phyloP scores from a whole-genome alignment of 2,797 vertebrate genomes.

The Sciurus carolinensis region DNA sequence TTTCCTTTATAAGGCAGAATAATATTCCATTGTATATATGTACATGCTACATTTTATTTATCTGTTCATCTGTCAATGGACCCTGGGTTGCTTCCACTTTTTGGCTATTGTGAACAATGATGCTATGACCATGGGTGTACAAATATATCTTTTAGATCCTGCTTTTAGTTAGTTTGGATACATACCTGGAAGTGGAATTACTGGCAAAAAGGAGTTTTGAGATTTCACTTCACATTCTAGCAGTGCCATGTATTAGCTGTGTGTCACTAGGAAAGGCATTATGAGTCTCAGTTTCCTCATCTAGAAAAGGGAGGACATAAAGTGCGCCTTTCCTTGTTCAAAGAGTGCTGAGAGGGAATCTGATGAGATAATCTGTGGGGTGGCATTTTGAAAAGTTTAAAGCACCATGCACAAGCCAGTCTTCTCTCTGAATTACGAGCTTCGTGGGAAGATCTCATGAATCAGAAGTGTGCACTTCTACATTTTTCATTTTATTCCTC shows the following conservation, averaged over 20 bases:
- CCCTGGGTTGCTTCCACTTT: background rate
- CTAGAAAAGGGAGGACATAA: background rate
- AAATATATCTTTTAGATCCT: background rate
- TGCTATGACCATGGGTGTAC: background rate
- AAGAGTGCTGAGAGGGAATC: background rate
- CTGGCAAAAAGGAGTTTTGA: background rate
- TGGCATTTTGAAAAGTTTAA: background rate
- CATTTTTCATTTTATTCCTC: background rate
- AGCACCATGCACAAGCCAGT: background rate
- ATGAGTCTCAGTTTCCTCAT: background rate
- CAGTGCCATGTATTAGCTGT: background rate
- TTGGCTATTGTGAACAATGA: background rate
- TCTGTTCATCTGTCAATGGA: background rate
- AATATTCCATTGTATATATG: background rate
- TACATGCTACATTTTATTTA: background rate
- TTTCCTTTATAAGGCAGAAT: background rate
- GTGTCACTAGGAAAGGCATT: background rate
- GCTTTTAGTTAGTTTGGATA: conserved; percentile 49
- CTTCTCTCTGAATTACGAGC: background rate
- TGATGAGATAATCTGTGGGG: background rate
- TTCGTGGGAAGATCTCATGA: background rate
- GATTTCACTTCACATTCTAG: background rate
- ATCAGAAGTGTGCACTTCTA: background rate
- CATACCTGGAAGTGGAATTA: background rate
- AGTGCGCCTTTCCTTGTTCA: conserved; percentile 13